Percentiles rank a stretch among this genome's conserved stretches.
These are phyloP conservation scores for Zaprionus bogoriensis DNA, from an alignment of 2,888 invertebrate species.

Conservation along the genomic window DNA sequence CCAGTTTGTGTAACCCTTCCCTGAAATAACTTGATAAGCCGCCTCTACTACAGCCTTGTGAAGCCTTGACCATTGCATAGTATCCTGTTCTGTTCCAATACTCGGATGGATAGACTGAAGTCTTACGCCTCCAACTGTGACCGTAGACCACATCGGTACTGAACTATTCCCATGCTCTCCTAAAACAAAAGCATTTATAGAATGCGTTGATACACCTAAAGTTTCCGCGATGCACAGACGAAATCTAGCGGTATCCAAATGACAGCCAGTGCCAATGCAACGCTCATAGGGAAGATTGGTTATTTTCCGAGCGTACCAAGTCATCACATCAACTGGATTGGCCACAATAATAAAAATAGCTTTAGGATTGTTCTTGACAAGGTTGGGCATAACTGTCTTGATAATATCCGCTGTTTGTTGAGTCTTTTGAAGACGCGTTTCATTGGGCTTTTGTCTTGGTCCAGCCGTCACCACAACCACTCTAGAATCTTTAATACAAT, in stretches of 20 bases:
- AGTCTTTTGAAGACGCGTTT: slow-evolving; percentile 89
- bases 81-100: slow-evolving; percentile 87
- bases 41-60: slow-evolving; percentile 90
- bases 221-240: slow-evolving; percentile 91
- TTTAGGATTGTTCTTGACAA: slow-evolving; percentile 87
- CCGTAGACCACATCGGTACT: slow-evolving; percentile 95
- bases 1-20: slow-evolving; percentile 94
- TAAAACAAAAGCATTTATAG: slow-evolving; percentile 93
- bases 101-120: slow-evolving; percentile 88
- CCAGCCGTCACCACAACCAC: slow-evolving; percentile 94
- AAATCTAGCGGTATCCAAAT: slow-evolving; percentile 94
- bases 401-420: slow-evolving; percentile 93
- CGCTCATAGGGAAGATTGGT: slow-evolving; percentile 91
- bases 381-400: slow-evolving; percentile 88
- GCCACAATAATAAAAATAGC: slow-evolving; percentile 91
- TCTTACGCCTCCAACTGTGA: slow-evolving; percentile 92
- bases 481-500: slow-evolving; percentile 88
- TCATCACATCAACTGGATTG: slow-evolving; percentile 94
- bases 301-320: slow-evolving; percentile 94
- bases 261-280: slow-evolving; percentile 94
- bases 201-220: slow-evolving; percentile 89
- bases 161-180: slow-evolving; percentile 95
- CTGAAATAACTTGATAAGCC: slow-evolving; percentile 90
- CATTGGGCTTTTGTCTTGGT: slow-evolving; percentile 90
- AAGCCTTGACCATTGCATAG: slow-evolving; percentile 88